phyloP scores from a whole-genome alignment of 1,140 invertebrate genomes.

The Nymphalis io region DNA sequence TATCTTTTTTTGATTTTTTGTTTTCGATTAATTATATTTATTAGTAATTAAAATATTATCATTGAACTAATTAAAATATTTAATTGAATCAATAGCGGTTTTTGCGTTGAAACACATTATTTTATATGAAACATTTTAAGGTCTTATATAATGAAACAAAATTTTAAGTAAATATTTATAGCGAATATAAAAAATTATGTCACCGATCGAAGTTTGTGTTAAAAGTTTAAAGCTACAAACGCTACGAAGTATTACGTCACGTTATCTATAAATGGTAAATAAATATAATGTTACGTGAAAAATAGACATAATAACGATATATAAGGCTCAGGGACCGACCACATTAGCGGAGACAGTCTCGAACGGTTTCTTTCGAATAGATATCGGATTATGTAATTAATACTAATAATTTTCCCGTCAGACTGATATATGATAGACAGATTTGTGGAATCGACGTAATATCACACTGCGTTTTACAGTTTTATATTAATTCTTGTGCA shows the following conservation, averaged over 20 bases:
- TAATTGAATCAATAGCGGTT: not conserved
- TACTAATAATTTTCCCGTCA: conserved; percentile 26
- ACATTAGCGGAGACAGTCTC: conserved; percentile 12
- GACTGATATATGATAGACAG: conserved; percentile 13
- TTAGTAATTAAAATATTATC: too few relatives aligned
- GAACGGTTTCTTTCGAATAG: conserved; percentile 16
- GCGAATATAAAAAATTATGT: not conserved
- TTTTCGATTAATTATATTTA: too few relatives aligned
- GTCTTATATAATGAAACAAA: not conserved
- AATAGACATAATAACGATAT: not conserved
- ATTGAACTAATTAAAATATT: too few relatives aligned
- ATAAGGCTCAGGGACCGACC: conserved; percentile 1
- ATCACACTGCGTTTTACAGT: not conserved
- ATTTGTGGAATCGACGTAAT: conserved; percentile 9
- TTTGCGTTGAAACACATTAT: not conserved
- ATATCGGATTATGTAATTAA: conserved; percentile 29
- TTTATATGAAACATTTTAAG: not conserved
- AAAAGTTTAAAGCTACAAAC: not conserved
- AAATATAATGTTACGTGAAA: conserved; percentile 11
- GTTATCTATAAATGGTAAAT: conserved; percentile 1
- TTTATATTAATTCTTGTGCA: too few relatives aligned
- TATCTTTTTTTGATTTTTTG: too few relatives aligned
- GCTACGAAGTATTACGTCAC: not conserved
- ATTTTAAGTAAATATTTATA: not conserved
- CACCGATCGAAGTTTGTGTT: not conserved